A percentile compares a stretch with the other conserved stretches of the same genome.
phyloP scores from a whole-genome alignment of 2,113 vertebrate species.

The Fukomys damarensis region DNA sequence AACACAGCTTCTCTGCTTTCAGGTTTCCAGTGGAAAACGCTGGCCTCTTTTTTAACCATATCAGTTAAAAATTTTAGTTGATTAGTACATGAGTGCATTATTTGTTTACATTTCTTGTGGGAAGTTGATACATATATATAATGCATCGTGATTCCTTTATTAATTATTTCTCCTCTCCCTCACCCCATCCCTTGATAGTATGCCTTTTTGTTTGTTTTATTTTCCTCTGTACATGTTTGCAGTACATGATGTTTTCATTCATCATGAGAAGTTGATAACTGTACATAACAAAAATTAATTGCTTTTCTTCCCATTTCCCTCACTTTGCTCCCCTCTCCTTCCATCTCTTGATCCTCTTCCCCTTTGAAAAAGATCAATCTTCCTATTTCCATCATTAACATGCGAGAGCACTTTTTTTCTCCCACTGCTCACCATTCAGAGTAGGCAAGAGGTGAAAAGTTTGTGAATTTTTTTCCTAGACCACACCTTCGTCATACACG shows the following conservation, averaged over 20 bases:
- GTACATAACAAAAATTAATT: background rate
- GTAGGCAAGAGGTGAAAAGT: background rate
- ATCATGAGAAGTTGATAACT: no score
- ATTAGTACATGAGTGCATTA: background rate
- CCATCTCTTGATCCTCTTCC: background rate
- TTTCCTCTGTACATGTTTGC: background rate
- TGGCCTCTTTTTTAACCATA: background rate
- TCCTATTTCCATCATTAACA: background rate
- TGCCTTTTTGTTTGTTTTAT: background rate
- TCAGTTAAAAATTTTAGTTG: background rate
- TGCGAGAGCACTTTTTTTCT: background rate
- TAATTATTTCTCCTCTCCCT: background rate
- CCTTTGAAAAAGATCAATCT: background rate
- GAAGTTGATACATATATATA: background rate
- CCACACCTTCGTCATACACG: accelerated
- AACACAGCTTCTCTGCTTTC: background rate
- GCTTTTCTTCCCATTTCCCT: background rate
- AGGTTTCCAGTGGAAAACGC: background rate
- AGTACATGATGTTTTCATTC: background rate
- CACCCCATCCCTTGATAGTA: background rate
- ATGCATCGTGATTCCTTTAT: background rate
- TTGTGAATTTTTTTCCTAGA: background rate
- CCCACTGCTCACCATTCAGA: background rate
- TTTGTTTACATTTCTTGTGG: background rate
- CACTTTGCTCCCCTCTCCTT: background rate